These are phyloP conservation scores for Apotomis betuletana DNA, from an alignment of 2,888 invertebrate genomes.

Conservation along the genomic window DNA sequence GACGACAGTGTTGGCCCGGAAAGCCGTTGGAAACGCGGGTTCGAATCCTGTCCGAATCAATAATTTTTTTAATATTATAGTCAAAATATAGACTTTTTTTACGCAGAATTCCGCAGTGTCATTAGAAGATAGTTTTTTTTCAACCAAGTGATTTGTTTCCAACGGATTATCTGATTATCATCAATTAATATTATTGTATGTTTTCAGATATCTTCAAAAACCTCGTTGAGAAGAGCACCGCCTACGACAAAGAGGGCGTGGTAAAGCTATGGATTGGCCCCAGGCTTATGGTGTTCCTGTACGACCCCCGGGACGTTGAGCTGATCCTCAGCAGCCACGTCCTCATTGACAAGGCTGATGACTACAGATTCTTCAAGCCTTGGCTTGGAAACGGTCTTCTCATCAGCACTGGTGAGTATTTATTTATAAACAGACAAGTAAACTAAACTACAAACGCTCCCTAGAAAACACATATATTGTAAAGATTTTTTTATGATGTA, in stretches of 20 bases:
- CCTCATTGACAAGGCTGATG: conserved; percentile 90
- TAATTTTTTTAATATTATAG: too few relatives aligned
- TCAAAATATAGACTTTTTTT: too few relatives aligned
- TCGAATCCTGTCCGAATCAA: too few relatives aligned
- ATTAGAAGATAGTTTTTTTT: too few relatives aligned
- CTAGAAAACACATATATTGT: too few relatives aligned
- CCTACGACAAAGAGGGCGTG: conserved; percentile 81
- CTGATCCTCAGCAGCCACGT: conserved; percentile 90
- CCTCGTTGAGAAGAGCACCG: conserved; percentile 79
- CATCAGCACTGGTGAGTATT: conserved; percentile 87
- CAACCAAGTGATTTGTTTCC: too few relatives aligned
- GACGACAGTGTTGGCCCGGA: too few relatives aligned
- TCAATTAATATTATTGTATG: not conserved
- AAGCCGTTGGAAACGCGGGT: too few relatives aligned
- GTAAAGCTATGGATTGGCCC: conserved; percentile 91
- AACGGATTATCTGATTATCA: too few relatives aligned
- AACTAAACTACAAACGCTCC: not conserved
- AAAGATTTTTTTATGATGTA: too few relatives aligned
- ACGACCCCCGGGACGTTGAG: conserved; percentile 90
- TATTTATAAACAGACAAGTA: too few relatives aligned
- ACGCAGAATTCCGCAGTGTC: too few relatives aligned
- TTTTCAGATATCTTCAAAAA: conserved; percentile 87
- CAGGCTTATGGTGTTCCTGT: conserved; percentile 88
- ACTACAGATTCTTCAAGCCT: conserved; percentile 91
- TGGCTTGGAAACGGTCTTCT: conserved; percentile 93